A percentile compares a stretch with the other conserved stretches of the same genome.
Evolutionary conservation across 1,140 invertebrate genomes (phyloP).

Genomic region (Tribolium madens): DNA sequence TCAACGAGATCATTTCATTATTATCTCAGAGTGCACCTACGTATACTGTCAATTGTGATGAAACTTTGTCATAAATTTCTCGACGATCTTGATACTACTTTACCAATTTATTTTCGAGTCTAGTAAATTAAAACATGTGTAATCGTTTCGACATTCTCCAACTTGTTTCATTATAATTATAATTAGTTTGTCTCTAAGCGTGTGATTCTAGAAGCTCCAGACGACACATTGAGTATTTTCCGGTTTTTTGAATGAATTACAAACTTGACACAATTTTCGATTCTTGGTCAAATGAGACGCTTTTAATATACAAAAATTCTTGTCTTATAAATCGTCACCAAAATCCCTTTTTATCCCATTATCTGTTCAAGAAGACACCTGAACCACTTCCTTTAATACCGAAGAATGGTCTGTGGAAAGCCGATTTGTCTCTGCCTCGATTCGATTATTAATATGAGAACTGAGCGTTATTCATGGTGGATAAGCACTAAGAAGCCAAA

Average conservation of each 20-base stretch:
- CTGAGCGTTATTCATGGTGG: slow-evolving; percentile 30
- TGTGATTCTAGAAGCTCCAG: slow-evolving; percentile 7
- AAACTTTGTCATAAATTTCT: slow-evolving; percentile 17
- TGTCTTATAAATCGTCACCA: no score
- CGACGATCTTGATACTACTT: neutral
- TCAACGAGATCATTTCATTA: slow-evolving; percentile 1
- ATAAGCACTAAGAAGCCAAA: slow-evolving; percentile 28
- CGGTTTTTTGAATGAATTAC: neutral
- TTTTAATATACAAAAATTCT: no score
- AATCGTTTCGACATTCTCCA: slow-evolving; percentile 40
- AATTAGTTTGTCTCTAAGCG: slow-evolving; percentile 22
- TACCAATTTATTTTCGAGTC: slow-evolving; percentile 39
- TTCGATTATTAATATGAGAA: slow-evolving; percentile 43
- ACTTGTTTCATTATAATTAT: slow-evolving; percentile 36
- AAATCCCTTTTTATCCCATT: neutral
- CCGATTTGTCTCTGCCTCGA: slow-evolving; percentile 42
- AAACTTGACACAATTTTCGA: slow-evolving; percentile 1
- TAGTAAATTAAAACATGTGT: slow-evolving; percentile 35
- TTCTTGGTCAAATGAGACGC: no score
- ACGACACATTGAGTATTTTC: neutral
- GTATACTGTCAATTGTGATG: slow-evolving; percentile 23
- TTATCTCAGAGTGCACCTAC: neutral
- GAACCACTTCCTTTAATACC: slow-evolving; percentile 10
- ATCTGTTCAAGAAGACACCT: neutral
- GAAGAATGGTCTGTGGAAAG: slow-evolving; percentile 16